Evolutionary conservation across 2,888 invertebrate genomes (phyloP).

Genomic region (Plemyria rubiginata): DNA sequence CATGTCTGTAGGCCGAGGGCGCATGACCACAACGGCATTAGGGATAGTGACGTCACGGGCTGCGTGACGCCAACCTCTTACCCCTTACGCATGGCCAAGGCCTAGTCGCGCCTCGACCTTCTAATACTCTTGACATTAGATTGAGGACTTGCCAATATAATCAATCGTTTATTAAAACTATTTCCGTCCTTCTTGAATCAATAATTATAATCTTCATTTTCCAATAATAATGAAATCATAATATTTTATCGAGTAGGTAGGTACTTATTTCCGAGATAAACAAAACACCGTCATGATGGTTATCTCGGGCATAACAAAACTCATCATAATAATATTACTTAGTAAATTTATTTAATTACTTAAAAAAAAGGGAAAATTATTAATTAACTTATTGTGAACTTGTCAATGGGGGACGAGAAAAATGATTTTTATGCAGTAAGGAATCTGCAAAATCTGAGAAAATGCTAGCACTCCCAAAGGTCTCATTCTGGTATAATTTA

Average conservation of each 20-base stretch:
- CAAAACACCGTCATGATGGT: conserved; percentile 4
- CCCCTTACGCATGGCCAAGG: conserved; percentile 70
- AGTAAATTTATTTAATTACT: too few relatives aligned
- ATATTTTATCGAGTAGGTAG: conserved; percentile 13
- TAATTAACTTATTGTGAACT: too few relatives aligned
- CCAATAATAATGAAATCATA: conserved; percentile 12
- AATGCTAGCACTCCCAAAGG: conserved; percentile 15
- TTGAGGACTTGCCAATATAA: conserved; percentile 36
- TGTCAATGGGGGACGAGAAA: too few relatives aligned
- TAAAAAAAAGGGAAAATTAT: too few relatives aligned
- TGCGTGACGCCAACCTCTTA: conserved; percentile 64
- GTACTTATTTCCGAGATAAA: conserved; percentile 14
- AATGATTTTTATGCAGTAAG: not conserved
- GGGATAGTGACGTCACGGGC: conserved; percentile 64
- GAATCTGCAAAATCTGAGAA: conserved; percentile 6
- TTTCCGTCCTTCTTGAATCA: conserved; percentile 10
- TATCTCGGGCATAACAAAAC: not conserved
- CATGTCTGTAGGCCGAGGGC: conserved; percentile 58
- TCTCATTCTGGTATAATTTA: conserved; percentile 28
- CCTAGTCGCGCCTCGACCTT: conserved; percentile 56
- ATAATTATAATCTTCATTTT: conserved; percentile 14
- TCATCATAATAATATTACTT: not conserved
- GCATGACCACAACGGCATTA: conserved; percentile 49
- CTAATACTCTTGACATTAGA: conserved; percentile 68
- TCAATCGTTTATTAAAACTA: conserved; percentile 12